A percentile compares a stretch with the other conserved stretches of the same genome.
phyloP scores from a whole-genome alignment of 2,113 vertebrate genomes.

The Syngnathus floridae region DNA sequence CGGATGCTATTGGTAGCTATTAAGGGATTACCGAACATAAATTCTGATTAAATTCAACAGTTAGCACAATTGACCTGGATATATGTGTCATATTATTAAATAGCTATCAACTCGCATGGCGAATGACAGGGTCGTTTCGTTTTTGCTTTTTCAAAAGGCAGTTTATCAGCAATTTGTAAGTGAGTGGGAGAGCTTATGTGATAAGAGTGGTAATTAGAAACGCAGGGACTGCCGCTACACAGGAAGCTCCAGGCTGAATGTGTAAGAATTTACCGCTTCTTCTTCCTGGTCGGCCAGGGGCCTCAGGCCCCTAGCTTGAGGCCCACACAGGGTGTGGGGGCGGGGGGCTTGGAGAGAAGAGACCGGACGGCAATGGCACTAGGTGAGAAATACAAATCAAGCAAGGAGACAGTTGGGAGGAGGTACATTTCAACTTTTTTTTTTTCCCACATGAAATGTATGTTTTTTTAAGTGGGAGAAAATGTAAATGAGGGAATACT shows the following conservation, averaged over 20 bases:
- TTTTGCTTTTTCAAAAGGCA: slow-evolving; percentile 23
- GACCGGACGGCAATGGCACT: not conserved
- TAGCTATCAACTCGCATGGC: slow-evolving; percentile 12
- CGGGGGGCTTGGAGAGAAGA: slow-evolving; percentile 10
- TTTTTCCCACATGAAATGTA: slow-evolving; percentile 49
- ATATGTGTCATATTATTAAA: not conserved
- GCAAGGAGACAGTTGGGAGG: slow-evolving; percentile 11
- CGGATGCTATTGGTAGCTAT: not conserved
- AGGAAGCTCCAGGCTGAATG: slow-evolving; percentile 46
- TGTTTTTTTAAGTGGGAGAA: slow-evolving; percentile 59
- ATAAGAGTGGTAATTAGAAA: slow-evolving; percentile 47
- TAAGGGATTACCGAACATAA: not conserved
- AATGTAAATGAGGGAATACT: slow-evolving; percentile 67
- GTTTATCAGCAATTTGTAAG: slow-evolving; percentile 54
- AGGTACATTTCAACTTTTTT: slow-evolving; percentile 18
- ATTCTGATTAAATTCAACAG: not conserved
- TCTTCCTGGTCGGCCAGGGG: slow-evolving; percentile 29
- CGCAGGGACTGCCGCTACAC: slow-evolving; percentile 29
- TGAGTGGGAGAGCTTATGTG: slow-evolving; percentile 21
- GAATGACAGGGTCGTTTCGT: slow-evolving; percentile 38
- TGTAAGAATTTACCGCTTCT: slow-evolving; percentile 47
- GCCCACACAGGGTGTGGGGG: slow-evolving; percentile 54
- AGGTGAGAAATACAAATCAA: slow-evolving; percentile 13
- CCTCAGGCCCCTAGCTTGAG: slow-evolving; percentile 14
- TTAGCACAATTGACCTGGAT: not conserved